Base-by-base conservation (phyloP, 1,140 invertebrate species). In the Mactra quadrangularis region DNA sequence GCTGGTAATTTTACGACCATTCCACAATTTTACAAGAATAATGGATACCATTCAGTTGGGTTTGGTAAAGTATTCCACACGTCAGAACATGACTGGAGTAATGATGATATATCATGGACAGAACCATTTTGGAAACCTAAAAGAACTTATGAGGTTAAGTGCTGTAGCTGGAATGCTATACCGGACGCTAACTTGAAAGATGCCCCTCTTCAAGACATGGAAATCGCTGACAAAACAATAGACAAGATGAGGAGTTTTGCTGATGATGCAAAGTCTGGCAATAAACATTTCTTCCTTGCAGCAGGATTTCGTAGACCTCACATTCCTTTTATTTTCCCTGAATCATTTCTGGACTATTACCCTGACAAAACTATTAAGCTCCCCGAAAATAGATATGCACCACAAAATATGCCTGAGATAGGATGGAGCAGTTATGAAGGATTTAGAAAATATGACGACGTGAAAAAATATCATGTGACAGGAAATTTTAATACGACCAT, bases 161-260 rank as follows among this genome's bases (percentile, higher is more conserved):
- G 38, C 38, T 41, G 38, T 41, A 41, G 38, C 38, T 41, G 38
- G 38, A 6, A 41, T 41, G 41, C 74, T 1, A 57, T 77, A 27
- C 60, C 74, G 29, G 55, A 64, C 22, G 29, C n/a, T 19, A 27
- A 52, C 4, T 22, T 47, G 13, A 22, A 47, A 11, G 27, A n/a
- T 4, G 11, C n/a, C 27, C 72, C 75, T 25, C 31, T 66, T 19
- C 11, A 15, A 38, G 62, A 66, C 22, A 19, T 15, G 11, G 31
- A 66, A 33, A 41, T 33, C 17, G 62, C 62, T 19, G 22, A 68
- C 25, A 9, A 11, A 25, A 3, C 96, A 2, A 93, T 95, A 82
- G 89, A 93, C 13, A 96, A 96, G 87, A 88, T 96, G 85, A 90
- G 93, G 6, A n/a, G n/a, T 41, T 13, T 27, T 4, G 33, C 33